phyloP scores from a whole-genome alignment of 2,888 invertebrate genomes.

The Caenorhabditis imperialis region DNA sequence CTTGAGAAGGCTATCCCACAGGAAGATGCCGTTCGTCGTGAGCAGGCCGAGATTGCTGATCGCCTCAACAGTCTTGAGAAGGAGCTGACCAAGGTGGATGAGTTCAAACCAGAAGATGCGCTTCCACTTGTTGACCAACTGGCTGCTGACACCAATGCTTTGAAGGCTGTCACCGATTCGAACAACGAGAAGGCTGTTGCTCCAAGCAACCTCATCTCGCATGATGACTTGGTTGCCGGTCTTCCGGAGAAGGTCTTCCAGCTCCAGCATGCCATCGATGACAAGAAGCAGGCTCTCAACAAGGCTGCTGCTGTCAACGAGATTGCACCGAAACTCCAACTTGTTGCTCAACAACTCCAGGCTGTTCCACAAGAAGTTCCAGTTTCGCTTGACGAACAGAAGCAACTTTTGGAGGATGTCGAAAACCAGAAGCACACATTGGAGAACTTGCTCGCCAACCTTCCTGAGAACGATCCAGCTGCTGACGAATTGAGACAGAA shows the following conservation, averaged over 20 bases:
- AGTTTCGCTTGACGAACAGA: conserved; percentile 48
- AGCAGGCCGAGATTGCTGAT: conserved; percentile 32
- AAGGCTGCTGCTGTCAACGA: conserved; percentile 39
- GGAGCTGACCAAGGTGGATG: conserved; percentile 24
- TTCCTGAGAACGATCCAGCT: conserved; percentile 46
- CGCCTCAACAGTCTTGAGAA: conserved; percentile 33
- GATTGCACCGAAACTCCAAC: conserved; percentile 51
- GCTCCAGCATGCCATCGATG: conserved; percentile 30
- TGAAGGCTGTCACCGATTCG: conserved; percentile 32
- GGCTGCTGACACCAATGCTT: conserved; percentile 38
- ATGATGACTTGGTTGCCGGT: conserved; percentile 31
- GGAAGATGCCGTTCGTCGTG: conserved; percentile 37
- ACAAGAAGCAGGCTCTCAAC: conserved; percentile 36
- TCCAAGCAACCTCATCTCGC: conserved; percentile 32
- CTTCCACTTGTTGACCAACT: conserved; percentile 50
- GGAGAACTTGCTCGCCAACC: conserved; percentile 46
- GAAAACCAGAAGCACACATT: conserved; percentile 47
- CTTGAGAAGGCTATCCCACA: conserved; percentile 52
- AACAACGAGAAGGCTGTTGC: conserved; percentile 31
- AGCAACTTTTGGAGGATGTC: conserved; percentile 50
- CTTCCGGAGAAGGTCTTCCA: conserved; percentile 31
- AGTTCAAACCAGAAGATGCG: conserved; percentile 32
- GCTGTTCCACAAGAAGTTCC: conserved; percentile 38
- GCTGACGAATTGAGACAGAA: conserved; percentile 55
- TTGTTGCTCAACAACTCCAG: conserved; percentile 43